phyloP scores from a whole-genome alignment of 2,888 invertebrate species.

The Minunthozetes semirufus region DNA sequence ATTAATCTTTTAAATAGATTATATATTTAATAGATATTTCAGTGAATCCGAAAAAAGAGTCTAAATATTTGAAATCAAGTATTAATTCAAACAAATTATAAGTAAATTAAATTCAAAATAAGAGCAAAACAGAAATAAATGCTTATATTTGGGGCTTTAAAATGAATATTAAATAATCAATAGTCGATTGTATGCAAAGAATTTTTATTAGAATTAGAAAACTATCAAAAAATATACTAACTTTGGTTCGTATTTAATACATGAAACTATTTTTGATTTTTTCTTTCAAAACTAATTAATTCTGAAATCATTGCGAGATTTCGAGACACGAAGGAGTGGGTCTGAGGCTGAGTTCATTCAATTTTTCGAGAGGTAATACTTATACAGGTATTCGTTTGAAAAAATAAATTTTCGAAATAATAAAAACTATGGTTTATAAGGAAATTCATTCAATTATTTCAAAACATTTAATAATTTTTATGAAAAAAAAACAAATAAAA shows the following conservation, averaged over 20 bases:
- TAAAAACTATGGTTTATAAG: not conserved
- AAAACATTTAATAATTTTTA: not conserved
- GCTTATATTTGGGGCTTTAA: not conserved
- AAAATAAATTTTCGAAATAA: not conserved
- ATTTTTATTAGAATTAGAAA: not conserved
- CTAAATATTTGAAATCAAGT: not conserved
- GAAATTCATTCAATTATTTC: not conserved
- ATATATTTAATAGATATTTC: too few species aligned
- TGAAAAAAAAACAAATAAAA: not conserved
- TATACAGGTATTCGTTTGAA: not conserved
- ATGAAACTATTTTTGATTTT: too few species aligned
- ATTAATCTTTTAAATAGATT: too few species aligned
- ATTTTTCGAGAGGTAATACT: not conserved
- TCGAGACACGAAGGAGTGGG: not conserved
- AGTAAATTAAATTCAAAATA: not conserved
- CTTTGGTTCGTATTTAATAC: too few species aligned
- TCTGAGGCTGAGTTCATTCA: not conserved
- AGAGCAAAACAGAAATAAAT: not conserved
- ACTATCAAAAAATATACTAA: too few species aligned
- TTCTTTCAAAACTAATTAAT: not conserved
- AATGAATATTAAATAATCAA: slow-evolving; percentile 5
- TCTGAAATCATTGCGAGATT: not conserved
- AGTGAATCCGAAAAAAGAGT: not conserved
- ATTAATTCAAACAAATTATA: not conserved
- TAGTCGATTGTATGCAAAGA: not conserved